Conservation (phyloP, 2,797 vertebrate species). For the Microhierax caerulescens region DNA sequence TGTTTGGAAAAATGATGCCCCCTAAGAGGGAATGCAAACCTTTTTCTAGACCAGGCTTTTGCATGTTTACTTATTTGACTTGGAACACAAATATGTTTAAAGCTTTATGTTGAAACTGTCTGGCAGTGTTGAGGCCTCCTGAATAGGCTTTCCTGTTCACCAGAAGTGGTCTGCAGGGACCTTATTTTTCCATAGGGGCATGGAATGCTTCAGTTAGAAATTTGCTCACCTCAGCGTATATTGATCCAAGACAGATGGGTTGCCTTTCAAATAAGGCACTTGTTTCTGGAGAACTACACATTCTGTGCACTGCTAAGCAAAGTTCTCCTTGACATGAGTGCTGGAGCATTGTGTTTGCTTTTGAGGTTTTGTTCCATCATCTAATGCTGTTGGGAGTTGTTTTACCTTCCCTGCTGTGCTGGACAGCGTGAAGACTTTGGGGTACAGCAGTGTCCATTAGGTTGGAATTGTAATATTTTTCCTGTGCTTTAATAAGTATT, state of each 20-base stretch:
- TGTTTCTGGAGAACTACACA: neutral
- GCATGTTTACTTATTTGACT: neutral
- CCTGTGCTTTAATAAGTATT: neutral
- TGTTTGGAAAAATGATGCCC: neutral
- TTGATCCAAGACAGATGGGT: neutral
- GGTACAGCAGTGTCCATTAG: neutral
- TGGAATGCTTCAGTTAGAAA: neutral
- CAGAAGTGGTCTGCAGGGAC: neutral
- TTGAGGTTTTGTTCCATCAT: neutral
- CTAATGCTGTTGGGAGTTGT: accelerated
- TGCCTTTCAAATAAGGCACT: neutral
- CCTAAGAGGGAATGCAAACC: neutral
- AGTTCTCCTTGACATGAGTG: accelerated
- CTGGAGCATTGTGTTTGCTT: neutral
- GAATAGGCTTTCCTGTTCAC: neutral
- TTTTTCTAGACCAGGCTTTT: neutral
- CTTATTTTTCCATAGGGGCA: neutral
- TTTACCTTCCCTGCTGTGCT: neutral
- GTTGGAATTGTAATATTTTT: neutral
- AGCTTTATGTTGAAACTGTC: neutral
- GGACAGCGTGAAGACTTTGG: accelerated
- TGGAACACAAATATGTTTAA: neutral
- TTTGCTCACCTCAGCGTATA: accelerated
- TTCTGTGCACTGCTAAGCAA: neutral
- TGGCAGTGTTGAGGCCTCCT: neutral